phyloP scores from a whole-genome alignment of 2,797 vertebrate genomes.

The Nyctalus aviator region DNA sequence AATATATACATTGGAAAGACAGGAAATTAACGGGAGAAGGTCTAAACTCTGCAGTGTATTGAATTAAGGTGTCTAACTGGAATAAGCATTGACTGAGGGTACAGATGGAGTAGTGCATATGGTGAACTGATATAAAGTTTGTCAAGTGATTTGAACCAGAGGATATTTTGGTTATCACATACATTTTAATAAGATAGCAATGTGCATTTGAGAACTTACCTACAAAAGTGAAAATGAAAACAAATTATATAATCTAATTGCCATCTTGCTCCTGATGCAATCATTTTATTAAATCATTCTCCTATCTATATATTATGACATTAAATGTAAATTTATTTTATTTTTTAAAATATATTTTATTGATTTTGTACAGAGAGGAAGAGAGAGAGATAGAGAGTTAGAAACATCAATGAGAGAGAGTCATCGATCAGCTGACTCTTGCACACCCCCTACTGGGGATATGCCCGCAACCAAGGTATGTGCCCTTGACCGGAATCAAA shows the following conservation, averaged over 20 bases:
- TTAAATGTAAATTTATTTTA: slow-evolving; percentile 29
- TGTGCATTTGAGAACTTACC: not conserved
- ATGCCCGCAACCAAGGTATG: too few species aligned
- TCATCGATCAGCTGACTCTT: too few species aligned
- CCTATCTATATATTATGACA: not conserved
- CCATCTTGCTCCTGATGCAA: not conserved
- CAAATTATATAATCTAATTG: not conserved
- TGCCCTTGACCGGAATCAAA: too few species aligned
- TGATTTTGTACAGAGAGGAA: too few species aligned
- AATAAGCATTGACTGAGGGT: not conserved
- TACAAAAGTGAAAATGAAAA: slow-evolving; percentile 29
- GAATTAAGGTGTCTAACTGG: not conserved
- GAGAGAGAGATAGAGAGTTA: too few species aligned
- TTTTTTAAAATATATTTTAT: slow-evolving; percentile 3
- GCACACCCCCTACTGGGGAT: too few species aligned
- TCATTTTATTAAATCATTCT: not conserved
- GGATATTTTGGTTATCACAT: not conserved
- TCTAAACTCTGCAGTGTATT: not conserved
- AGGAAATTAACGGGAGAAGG: not conserved
- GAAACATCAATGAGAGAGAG: too few species aligned
- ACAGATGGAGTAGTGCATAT: not conserved
- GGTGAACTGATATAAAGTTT: not conserved
- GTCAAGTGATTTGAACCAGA: slow-evolving; percentile 3
- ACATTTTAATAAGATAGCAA: slow-evolving; percentile 14
- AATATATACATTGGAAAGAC: not conserved